Conservation (phyloP, 2,888 invertebrate species). For the Stratiomys singularior region DNA sequence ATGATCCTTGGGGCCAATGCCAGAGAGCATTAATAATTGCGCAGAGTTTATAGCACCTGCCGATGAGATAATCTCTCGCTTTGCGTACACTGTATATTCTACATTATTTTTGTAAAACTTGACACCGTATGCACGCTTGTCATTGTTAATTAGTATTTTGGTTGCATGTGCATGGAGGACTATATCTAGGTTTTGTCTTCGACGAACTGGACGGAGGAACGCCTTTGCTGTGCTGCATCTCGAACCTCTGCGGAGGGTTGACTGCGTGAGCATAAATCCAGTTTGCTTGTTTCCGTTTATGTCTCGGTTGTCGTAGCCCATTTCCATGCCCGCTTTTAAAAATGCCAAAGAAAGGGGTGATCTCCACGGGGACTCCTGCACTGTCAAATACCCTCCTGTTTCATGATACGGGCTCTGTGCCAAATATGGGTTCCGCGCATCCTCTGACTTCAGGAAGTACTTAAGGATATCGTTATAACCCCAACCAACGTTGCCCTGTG, state of each 20-base stretch:
- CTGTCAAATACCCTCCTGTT: slow-evolving; percentile 83
- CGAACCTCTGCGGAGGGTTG: slow-evolving; percentile 83
- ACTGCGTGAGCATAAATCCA: slow-evolving; percentile 88
- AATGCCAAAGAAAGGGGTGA: slow-evolving; percentile 85
- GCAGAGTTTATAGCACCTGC: slow-evolving; percentile 91
- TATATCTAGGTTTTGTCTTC: slow-evolving; percentile 81
- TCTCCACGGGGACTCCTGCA: slow-evolving; percentile 86
- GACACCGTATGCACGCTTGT: slow-evolving; percentile 80
- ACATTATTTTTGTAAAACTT: slow-evolving; percentile 76
- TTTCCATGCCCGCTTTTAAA: slow-evolving; percentile 81
- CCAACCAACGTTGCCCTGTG: slow-evolving; percentile 87
- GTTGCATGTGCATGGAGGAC: slow-evolving; percentile 81
- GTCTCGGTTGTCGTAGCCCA: slow-evolving; percentile 84
- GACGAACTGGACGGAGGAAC: slow-evolving; percentile 83
- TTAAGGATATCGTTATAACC: slow-evolving; percentile 82
- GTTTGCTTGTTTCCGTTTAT: slow-evolving; percentile 85
- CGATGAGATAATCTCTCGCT: slow-evolving; percentile 84
- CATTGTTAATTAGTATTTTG: slow-evolving; percentile 76
- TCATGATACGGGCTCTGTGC: slow-evolving; percentile 79
- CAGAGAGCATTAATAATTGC: slow-evolving; percentile 90
- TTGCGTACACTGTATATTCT: slow-evolving; percentile 75
- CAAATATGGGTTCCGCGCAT: slow-evolving; percentile 86
- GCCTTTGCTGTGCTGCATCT: slow-evolving; percentile 91
- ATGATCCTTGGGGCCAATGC: slow-evolving; percentile 84
- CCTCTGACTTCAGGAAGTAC: slow-evolving; percentile 88